Base-by-base conservation (phyloP, 2,888 invertebrate species). In the Drosophila acutilabella region DNA sequence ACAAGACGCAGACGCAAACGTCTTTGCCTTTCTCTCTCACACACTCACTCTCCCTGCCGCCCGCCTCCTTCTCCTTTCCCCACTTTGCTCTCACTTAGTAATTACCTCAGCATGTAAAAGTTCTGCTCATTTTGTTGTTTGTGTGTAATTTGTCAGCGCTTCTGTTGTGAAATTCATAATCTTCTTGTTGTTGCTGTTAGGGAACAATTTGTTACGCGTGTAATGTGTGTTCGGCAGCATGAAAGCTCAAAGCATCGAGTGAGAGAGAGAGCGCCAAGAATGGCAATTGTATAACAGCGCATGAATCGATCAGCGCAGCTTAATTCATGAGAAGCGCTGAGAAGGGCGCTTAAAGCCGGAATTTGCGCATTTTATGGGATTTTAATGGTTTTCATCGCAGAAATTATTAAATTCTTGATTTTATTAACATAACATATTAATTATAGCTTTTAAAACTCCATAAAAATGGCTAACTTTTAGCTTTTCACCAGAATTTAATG, bases 1-100 rank as follows among this genome's bases (percentile, higher is more conserved):
- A 14, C 45, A 56, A 56, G 45, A 66, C 85, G 85, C 88, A 85
- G 71, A 23, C 82, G 85, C 88, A 64, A 41, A 67, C 65, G 67
- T 47, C 60, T 78, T 74, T 66, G 48, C 38, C 64, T 67, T 53
- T 57, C 57, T 18, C 52, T 41, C 16, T 23, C 20, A 14, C 36
- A 3, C 44, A 5, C 20, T 4, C 30, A 0, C 8, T 2, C 20
- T 3, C 42, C 10, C 41, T n/a, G 18, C 0, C 38, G 10, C 23
- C 1, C 47, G 0, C 38, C 14, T 3, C 45, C 20, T 42, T 2
- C 13, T 13, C 41, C 2, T 20, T n/a, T 6, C 23, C 42, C 16
- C 41, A 0, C 20, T 16, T 16, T 41, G 6, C 26, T 16, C 26
- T 14, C 40, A 10, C 40, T 10, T 36, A 45, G 62, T 64, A 74